phyloP scores from a whole-genome alignment of 1,140 invertebrate genomes.

The Camponotus floridanus region DNA sequence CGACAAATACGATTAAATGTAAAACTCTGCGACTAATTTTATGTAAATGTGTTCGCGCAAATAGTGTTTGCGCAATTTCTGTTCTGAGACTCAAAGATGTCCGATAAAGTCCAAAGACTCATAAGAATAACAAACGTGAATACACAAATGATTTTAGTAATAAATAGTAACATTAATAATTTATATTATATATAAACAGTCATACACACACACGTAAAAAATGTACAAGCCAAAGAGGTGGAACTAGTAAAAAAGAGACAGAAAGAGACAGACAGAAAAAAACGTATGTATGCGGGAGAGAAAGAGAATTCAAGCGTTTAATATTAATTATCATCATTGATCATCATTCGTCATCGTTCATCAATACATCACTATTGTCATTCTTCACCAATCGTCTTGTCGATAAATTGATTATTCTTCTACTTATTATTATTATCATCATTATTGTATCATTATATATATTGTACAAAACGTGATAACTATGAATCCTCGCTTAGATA shows the following conservation, averaged over 20 bases:
- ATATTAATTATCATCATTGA: conserved; percentile 63
- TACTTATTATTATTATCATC: conserved; percentile 62
- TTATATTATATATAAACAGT: conserved; percentile 82
- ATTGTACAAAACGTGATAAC: conserved; percentile 66
- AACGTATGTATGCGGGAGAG: conserved; percentile 8
- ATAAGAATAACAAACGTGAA: conserved; percentile 11
- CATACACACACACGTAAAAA: conserved; percentile 71
- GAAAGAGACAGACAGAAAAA: conserved; percentile 38
- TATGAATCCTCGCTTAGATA: conserved; percentile 64
- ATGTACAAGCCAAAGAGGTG: conserved; percentile 84
- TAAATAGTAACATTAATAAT: conserved; percentile 73
- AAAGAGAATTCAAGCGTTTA: conserved; percentile 63
- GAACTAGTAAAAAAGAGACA: conserved; percentile 81
- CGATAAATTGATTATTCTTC: conserved; percentile 58
- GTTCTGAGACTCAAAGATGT: conserved; percentile 16
- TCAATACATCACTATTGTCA: conserved; percentile 48
- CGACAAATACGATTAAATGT: conserved; percentile 4
- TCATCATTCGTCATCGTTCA: conserved; percentile 58
- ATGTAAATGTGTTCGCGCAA: conserved; percentile 7
- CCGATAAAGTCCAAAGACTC: conserved; percentile 47
- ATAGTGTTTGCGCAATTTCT: conserved; percentile 4
- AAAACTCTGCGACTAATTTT: conserved; percentile 5
- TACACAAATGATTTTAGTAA: conserved; percentile 44
- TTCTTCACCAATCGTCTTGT: conserved; percentile 56
- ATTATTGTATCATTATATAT: conserved; percentile 48